A percentile compares a stretch with the other conserved stretches of the same genome.
These are phyloP conservation scores for Mixornis gularis DNA, from an alignment of 2,113 vertebrate species.

Conservation along the genomic window DNA sequence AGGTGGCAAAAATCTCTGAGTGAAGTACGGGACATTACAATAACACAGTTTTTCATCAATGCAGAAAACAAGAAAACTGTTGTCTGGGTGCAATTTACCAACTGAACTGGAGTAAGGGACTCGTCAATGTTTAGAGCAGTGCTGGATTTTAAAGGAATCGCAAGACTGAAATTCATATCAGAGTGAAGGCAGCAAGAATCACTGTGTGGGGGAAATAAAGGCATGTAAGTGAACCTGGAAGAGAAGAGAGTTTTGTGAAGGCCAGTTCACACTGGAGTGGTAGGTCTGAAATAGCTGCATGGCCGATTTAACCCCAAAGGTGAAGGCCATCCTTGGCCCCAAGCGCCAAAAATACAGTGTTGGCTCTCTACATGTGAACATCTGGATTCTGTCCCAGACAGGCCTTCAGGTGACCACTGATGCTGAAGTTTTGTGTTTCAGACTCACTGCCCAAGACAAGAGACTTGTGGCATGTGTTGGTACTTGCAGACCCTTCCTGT, in stretches of 20 bases:
- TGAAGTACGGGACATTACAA: not conserved
- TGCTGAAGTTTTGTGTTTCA: not conserved
- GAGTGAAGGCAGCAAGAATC: not conserved
- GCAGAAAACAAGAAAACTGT: not conserved
- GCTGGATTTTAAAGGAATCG: not conserved
- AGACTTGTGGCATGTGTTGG: not conserved
- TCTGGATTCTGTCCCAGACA: not conserved
- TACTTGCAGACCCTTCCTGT: not conserved
- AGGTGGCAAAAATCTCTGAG: not conserved
- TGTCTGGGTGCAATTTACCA: not conserved
- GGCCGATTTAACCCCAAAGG: not conserved
- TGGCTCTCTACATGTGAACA: not conserved
- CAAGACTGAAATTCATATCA: not conserved
- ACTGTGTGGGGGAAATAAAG: not conserved
- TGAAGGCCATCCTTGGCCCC: not conserved
- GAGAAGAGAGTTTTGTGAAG: not conserved
- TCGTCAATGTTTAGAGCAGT: not conserved
- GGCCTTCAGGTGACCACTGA: not conserved
- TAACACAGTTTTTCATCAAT: not conserved
- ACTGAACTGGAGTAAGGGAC: not conserved
- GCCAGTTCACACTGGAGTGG: not conserved
- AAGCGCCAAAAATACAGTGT: not conserved
- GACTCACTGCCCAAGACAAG: not conserved
- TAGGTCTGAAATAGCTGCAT: not conserved
- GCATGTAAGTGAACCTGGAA: not conserved